Conservation (phyloP, 1,140 invertebrate genomes). For the Drosophila kikkawai region DNA sequence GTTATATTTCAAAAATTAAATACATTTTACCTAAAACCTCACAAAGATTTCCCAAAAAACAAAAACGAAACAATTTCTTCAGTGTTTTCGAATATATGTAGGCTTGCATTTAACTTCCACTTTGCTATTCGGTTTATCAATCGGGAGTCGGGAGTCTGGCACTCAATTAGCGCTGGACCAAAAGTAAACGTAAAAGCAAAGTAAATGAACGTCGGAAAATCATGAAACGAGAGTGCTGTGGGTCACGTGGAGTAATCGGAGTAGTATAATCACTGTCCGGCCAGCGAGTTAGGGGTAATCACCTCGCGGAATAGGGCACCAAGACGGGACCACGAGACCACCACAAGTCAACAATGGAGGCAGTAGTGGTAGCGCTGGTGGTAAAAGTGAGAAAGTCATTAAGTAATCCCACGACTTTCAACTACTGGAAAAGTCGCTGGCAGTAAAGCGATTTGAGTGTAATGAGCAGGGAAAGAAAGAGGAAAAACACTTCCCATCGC, state of each 20-base stretch:
- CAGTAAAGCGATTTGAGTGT: slow-evolving; percentile 26
- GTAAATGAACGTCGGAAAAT: slow-evolving; percentile 36
- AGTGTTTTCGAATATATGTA: slow-evolving; percentile 2
- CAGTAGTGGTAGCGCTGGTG: slow-evolving; percentile 14
- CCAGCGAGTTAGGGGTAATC: slow-evolving; percentile 25
- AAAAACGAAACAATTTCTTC: not conserved
- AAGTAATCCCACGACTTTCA: slow-evolving; percentile 56
- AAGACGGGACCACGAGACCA: slow-evolving; percentile 15
- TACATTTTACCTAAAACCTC: not conserved
- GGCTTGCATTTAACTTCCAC: slow-evolving; percentile 7
- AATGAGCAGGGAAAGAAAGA: slow-evolving; percentile 26
- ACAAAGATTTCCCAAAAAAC: not conserved
- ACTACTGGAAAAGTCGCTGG: slow-evolving; percentile 50
- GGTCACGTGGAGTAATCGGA: slow-evolving; percentile 46
- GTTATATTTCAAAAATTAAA: not conserved
- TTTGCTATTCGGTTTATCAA: slow-evolving; percentile 27
- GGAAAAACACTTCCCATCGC: slow-evolving; percentile 40
- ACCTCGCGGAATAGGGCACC: slow-evolving; percentile 36
- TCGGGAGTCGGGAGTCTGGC: slow-evolving; percentile 32
- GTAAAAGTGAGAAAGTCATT: slow-evolving; percentile 56
- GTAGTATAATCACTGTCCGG: slow-evolving; percentile 35
- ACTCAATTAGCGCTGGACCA: slow-evolving; percentile 49
- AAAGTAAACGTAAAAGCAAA: slow-evolving; percentile 35
- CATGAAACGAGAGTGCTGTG: slow-evolving; percentile 29
- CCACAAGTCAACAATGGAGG: slow-evolving; percentile 36